Percentiles rank a stretch among this genome's conserved stretches.
Conservation (phyloP, 1,140 invertebrate genomes). For the Nylanderia fulva region DNA sequence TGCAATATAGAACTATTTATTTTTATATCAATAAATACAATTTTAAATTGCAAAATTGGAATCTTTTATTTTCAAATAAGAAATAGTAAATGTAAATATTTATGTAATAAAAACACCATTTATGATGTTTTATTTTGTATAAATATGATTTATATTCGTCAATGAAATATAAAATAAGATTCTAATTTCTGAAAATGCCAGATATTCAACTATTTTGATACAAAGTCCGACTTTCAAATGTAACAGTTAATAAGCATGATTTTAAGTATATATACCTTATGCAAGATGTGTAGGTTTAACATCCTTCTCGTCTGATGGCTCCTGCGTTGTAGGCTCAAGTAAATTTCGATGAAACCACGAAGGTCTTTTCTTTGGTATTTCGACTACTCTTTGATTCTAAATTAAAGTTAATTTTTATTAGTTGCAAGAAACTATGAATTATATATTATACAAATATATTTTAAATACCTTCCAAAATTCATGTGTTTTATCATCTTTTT, state of each 20-base stretch:
- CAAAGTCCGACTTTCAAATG: neutral
- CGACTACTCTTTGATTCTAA: constrained; percentile 89
- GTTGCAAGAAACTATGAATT: neutral
- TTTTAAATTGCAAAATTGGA: neutral
- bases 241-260: constrained; percentile 18
- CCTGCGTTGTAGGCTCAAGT: constrained; percentile 90
- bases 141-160: neutral
- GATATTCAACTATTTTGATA: neutral
- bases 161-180: neutral
- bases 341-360: constrained; percentile 94
- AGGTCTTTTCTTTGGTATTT: constrained; percentile 91
- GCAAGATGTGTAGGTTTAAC: constrained; percentile 91
- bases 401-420: constrained; percentile 39
- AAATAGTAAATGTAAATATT: neutral
- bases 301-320: constrained; percentile 88
- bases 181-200: neutral
- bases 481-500: constrained; percentile 87
- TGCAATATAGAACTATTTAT: constrained; percentile 51
- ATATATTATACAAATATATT: constrained; percentile 7
- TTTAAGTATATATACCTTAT: constrained; percentile 80
- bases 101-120: neutral
- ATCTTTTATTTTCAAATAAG: neutral
- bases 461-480: constrained; percentile 86
- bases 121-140: neutral
- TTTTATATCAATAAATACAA: constrained; percentile 48